These are phyloP conservation scores for Lepus oiostolus DNA, from an alignment of 2,797 vertebrate genomes.

Conservation along the genomic window DNA sequence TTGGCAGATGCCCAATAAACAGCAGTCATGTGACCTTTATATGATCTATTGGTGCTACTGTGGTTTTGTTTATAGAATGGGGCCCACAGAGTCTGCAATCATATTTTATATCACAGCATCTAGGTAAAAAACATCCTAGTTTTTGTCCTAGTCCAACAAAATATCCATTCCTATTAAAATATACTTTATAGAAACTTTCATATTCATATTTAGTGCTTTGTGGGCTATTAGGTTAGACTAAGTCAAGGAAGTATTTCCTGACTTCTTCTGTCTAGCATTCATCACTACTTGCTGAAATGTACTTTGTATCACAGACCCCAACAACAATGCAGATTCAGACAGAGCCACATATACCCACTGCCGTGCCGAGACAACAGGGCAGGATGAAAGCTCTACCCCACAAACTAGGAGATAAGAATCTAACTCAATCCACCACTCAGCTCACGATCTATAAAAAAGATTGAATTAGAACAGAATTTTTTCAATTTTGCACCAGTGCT, in stretches of 20 bases:
- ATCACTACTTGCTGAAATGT: neutral
- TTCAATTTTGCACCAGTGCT: neutral
- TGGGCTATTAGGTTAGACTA: neutral
- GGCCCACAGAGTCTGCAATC: neutral
- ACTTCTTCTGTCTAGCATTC: neutral
- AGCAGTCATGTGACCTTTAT: neutral
- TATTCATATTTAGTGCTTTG: neutral
- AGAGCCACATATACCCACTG: neutral
- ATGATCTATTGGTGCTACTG: neutral
- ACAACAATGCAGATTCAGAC: neutral
- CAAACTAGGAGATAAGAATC: neutral
- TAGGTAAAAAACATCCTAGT: neutral
- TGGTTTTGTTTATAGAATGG: neutral
- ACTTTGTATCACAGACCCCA: neutral
- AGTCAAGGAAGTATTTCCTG: neutral
- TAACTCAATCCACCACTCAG: neutral
- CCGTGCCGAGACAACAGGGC: accelerated
- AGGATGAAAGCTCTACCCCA: neutral
- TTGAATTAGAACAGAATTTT: neutral
- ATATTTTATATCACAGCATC: neutral
- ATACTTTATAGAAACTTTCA: neutral
- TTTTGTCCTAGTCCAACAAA: neutral
- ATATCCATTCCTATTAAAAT: neutral
- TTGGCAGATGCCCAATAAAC: neutral
- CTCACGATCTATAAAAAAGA: neutral